Evolutionary conservation across 1,140 invertebrate species (phyloP).

Genomic region (Forficula auricularia): DNA sequence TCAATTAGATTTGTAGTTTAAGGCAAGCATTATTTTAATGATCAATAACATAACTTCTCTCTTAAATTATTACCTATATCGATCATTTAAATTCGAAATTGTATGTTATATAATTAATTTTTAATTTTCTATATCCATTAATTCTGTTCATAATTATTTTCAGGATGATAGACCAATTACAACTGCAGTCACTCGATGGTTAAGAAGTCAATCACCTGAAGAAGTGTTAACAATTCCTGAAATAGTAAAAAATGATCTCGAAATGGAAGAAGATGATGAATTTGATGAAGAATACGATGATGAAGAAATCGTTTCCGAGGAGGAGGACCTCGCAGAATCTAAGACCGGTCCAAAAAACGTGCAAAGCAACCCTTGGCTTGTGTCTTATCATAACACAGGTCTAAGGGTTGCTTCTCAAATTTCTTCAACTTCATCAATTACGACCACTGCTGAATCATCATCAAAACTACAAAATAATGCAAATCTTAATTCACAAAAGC

Average conservation of each 20-base stretch:
- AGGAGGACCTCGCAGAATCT: constrained; percentile 18
- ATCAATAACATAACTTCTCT: no score
- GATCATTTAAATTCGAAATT: no score
- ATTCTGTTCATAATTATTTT: no score
- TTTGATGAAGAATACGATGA: constrained; percentile 16
- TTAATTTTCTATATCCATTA: no score
- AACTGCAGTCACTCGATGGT: constrained; percentile 28
- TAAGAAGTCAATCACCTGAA: constrained; percentile 14
- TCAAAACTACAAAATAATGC: constrained; percentile 1
- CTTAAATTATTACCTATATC: no score
- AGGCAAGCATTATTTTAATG: no score
- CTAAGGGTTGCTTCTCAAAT: constrained; percentile 1
- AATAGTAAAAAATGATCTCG: constrained; percentile 14
- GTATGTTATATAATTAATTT: no score
- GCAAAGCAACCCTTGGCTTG: constrained; percentile 36
- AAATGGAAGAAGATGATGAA: constrained; percentile 2
- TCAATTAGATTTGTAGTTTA: no score
- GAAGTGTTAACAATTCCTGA: constrained; percentile 7
- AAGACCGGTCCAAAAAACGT: constrained; percentile 31
- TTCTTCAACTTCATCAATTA: constrained; percentile 3
- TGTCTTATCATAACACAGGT: constrained; percentile 31
- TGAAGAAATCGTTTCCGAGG: constrained; percentile 12
- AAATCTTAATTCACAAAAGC: constrained; percentile 1
- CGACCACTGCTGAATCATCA: constrained; percentile 4
- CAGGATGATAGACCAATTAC: constrained; percentile 21